These are phyloP conservation scores for Calypte anna DNA, from an alignment of 2,113 vertebrate genomes.

Conservation along the genomic window DNA sequence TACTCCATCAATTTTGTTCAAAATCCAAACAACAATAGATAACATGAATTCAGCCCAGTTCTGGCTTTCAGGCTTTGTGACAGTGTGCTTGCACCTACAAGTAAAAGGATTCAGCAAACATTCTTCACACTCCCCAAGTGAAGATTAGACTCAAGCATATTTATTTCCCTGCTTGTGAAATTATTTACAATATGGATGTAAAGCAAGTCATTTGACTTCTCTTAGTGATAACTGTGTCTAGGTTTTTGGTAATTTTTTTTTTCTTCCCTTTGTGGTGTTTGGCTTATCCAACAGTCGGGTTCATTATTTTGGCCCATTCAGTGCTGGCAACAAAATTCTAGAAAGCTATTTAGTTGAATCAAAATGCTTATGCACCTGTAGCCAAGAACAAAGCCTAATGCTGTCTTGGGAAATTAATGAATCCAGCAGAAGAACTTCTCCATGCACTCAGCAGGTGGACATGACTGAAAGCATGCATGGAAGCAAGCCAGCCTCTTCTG, in stretches of 20 bases:
- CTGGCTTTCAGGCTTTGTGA: constrained; percentile 39
- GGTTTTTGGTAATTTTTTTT: neutral
- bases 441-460: neutral
- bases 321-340: neutral
- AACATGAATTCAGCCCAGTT: constrained; percentile 47
- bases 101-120: constrained; percentile 40
- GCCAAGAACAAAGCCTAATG: neutral
- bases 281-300: neutral
- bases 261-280: neutral
- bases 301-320: neutral
- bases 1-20: constrained; percentile 97
- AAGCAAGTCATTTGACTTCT: constrained; percentile 46
- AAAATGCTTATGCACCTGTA: neutral
- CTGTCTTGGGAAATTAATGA: neutral
- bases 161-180: constrained; percentile 31
- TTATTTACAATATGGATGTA: constrained; percentile 39
- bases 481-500: neutral
- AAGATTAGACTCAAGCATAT: constrained; percentile 6
- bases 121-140: constrained; percentile 40
- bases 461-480: neutral
- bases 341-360: neutral
- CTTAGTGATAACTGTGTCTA: constrained; percentile 29
- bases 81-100: constrained; percentile 6
- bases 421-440: neutral
- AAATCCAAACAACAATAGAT: constrained; percentile 87